Percentiles rank a stretch among this genome's conserved stretches.
These are phyloP conservation scores for Channa maculata DNA, from an alignment of 2,113 vertebrate genomes.

Conservation along the genomic window DNA sequence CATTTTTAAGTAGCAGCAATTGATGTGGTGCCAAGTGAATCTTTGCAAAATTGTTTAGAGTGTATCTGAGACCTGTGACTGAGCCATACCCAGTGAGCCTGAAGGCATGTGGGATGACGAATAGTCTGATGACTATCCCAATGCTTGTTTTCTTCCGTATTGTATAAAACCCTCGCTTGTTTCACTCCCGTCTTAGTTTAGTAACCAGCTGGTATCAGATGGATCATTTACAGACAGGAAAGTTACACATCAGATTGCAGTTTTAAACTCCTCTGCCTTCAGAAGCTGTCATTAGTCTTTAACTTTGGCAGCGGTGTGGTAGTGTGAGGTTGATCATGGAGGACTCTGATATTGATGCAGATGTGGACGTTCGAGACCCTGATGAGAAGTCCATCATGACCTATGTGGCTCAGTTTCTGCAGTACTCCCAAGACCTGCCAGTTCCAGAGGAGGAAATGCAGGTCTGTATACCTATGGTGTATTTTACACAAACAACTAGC, in stretches of 20 bases:
- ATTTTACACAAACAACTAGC: not conserved
- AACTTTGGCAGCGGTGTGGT: not conserved
- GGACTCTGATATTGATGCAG: constrained; percentile 77
- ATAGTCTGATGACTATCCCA: constrained; percentile 69
- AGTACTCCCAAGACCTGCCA: constrained; percentile 87
- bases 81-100: constrained; percentile 26
- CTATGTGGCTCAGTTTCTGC: constrained; percentile 95
- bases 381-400: constrained; percentile 99
- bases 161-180: constrained; percentile 52
- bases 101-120: constrained; percentile 48
- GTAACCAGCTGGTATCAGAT: not conserved
- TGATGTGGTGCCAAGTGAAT: not conserved
- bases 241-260: constrained; percentile 6
- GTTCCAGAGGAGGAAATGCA: constrained; percentile 77
- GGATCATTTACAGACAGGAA: not conserved
- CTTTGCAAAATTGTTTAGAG: not conserved
- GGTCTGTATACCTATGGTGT: constrained; percentile 75
- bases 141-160: constrained; percentile 13
- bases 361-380: constrained; percentile 91
- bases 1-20: not conserved
- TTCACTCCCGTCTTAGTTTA: constrained; percentile 17
- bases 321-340: constrained; percentile 54
- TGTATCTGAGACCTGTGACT: not conserved
- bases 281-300: not conserved
- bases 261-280: constrained; percentile 18